These are phyloP conservation scores for Hemicentrotus pulcherrimus DNA, from an alignment of 35 echinoderm and acorn worm genomes.

Conservation along the genomic window DNA sequence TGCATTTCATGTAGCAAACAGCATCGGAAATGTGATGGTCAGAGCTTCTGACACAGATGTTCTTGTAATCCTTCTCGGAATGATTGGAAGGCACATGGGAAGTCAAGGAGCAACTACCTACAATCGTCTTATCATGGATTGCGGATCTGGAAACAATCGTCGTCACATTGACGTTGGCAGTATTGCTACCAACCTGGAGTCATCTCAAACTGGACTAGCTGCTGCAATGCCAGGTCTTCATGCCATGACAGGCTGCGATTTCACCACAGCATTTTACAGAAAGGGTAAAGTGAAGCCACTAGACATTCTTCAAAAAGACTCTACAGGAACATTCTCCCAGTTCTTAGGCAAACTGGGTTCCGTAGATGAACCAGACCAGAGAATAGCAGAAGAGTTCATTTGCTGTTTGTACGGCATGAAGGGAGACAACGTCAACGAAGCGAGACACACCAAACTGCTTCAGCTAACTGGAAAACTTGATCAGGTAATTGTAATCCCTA, in stretches of 20 bases:
- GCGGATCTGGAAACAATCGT: constrained; percentile 59
- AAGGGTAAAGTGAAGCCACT: constrained; percentile 62
- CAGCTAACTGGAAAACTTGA: constrained; percentile 68
- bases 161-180: constrained; percentile 51
- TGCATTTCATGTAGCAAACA: constrained; percentile 58
- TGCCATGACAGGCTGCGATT: constrained; percentile 57
- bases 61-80: constrained; percentile 51
- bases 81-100: constrained; percentile 25
- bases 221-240: constrained; percentile 51
- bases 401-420: constrained; percentile 69
- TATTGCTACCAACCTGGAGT: constrained; percentile 56
- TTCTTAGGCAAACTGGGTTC: constrained; percentile 16
- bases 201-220: constrained; percentile 44
- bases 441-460: constrained; percentile 50
- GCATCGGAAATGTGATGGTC: constrained; percentile 54
- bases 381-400: constrained; percentile 37
- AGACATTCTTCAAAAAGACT: constrained; percentile 61
- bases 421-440: constrained; percentile 61
- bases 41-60: constrained; percentile 71
- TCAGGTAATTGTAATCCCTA: constrained; percentile 23
- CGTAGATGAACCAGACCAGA: constrained; percentile 44
- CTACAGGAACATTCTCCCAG: constrained; percentile 37
- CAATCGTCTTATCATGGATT: constrained; percentile 49
- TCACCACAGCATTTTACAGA: constrained; percentile 62
- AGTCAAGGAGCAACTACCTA: background rate